Evolutionary conservation across 30 jellyfish, hydroid and myxozoan genomes (phyloP), one percentile per base, ranked within the genome.

Genomic region (Hydra vulgaris): DNA sequence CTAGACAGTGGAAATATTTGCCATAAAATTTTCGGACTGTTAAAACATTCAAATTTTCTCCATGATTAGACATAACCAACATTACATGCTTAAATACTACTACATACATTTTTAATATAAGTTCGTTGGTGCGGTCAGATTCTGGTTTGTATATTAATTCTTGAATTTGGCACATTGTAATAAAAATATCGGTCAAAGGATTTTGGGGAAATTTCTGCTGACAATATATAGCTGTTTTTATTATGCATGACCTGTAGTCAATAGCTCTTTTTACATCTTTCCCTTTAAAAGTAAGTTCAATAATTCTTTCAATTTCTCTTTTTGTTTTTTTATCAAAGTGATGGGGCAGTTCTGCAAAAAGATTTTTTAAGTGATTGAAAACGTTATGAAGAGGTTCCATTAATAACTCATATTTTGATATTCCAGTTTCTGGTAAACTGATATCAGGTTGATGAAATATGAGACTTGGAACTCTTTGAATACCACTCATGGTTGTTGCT

Each of bases 161-260:
- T 68, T 68, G 75, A 68, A 23, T 68, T n/a, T 68, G 75, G 27
- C 75, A 68, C 75, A 68, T 15, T n/a, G 26, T 68, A n/a, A 20
- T 23, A 68, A 68, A 68, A n/a, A 68, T n/a, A n/a, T 68, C 75
- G 16, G 27, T 68, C 75, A 68, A 68, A 68, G 7, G 75, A 23
- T 68, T 68, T 68, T 68, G 27, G 26, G 75, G 8, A 20, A n/a
- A 68, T 56, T 56, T 56, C 75, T 3, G 7, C 25, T 68, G 27
- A 68, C 75, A 68, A 68, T n/a, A 68, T 3, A n/a, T n/a, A 23
- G n/a, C n/a, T n/a, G n/a, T n/a, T n/a, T n/a, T n/a, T n/a, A n/a
- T n/a, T n/a, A n/a, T n/a, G n/a, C n/a, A n/a, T n/a, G n/a, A n/a
- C n/a, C n/a, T n/a, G n/a, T n/a, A n/a, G n/a, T n/a, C n/a, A n/a